A percentile compares a stretch with the other conserved stretches of the same genome.
Evolutionary conservation across 2,888 invertebrate genomes (phyloP).

Genomic region (Sisyra terminalis): DNA sequence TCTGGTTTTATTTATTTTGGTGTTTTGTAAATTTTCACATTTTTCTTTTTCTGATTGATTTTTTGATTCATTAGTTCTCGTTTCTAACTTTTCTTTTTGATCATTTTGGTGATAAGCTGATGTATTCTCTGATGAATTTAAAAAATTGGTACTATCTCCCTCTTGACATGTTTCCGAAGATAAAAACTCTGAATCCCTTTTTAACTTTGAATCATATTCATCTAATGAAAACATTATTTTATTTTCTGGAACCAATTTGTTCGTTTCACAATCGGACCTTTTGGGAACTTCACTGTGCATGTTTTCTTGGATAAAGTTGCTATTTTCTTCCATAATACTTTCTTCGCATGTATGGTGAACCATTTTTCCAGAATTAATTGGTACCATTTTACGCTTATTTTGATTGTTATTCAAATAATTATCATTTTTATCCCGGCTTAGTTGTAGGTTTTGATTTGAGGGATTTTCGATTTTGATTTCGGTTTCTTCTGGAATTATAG

Average conservation of each 20-base stretch:
- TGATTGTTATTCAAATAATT: not conserved
- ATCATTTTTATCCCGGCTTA: not conserved
- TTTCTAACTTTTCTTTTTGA: slow-evolving; percentile 1
- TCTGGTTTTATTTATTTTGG: slow-evolving; percentile 3
- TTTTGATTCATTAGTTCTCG: slow-evolving; percentile 2
- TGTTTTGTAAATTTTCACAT: not conserved
- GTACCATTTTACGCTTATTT: not conserved
- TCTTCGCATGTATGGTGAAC: not conserved
- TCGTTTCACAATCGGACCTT: not conserved
- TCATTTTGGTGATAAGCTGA: no score
- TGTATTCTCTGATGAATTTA: no score
- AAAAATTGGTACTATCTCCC: no score
- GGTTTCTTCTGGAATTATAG: slow-evolving; percentile 14
- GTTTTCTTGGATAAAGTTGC: not conserved
- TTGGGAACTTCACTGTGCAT: not conserved
- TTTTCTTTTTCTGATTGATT: not conserved
- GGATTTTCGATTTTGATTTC: slow-evolving; percentile 1
- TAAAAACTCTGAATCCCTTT: slow-evolving; percentile 7
- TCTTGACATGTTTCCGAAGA: slow-evolving; percentile 2
- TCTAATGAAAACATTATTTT: slow-evolving; percentile 3
- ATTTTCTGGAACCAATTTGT: no score
- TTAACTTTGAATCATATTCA: slow-evolving; percentile 6
- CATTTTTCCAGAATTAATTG: not conserved
- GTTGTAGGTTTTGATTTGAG: not conserved
- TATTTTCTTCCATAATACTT: not conserved